Base-by-base conservation (phyloP, 2,797 vertebrate genomes). In the Centropyge bicolor region DNA sequence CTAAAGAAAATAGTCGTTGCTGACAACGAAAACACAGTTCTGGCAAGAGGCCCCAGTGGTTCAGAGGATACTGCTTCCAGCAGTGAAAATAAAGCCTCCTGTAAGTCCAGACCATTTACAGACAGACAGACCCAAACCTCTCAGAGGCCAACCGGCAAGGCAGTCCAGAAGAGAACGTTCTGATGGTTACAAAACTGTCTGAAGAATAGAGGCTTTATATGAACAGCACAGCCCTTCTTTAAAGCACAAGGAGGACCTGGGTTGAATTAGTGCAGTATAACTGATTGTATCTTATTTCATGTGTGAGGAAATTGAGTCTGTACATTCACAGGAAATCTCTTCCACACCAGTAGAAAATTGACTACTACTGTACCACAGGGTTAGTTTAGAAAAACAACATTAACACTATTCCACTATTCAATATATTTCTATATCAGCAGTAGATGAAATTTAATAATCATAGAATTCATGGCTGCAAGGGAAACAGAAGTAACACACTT, bases 1-100 rank as follows among this genome's bases (percentile, higher is more conserved):
- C 62, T 51, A 91, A 94, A 84, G 84, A 94, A 94, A 94, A 92
- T 92, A 95, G 92, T 78, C 93, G 93, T 84, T 19, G 46, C 61
- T 89, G 91, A 93, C 91, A 93, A 93, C 92, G 87, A 93, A 91
- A 95, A 94, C 92, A 94, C 22, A 52, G 81, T 66, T 56, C 79
- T 41, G 49, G 45, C 60, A 27, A 84, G 88, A 86, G 90, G 90
- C 81, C 88, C 85, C 60, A 8, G 66, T 65, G 83, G 76, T 82
- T 80, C 84, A 43, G 76, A 90, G 87, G 85, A 88, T 86, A 59
- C 81, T 49, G 66, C 82, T 80, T 84, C 69, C 82, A 86, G 88
- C 80, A 92, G 86, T 62, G 88, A 92, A 95, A 94, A 95, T 89
- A 92, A 94, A 92, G 88, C 61, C 79, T 70, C 64, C 69, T 63